Evolutionary conservation across 30 jellyfish, hydroid and myxozoan genomes (phyloP), one percentile per base, ranked within the genome.

Genomic region (Calvadosia cruxmelitensis): DNA sequence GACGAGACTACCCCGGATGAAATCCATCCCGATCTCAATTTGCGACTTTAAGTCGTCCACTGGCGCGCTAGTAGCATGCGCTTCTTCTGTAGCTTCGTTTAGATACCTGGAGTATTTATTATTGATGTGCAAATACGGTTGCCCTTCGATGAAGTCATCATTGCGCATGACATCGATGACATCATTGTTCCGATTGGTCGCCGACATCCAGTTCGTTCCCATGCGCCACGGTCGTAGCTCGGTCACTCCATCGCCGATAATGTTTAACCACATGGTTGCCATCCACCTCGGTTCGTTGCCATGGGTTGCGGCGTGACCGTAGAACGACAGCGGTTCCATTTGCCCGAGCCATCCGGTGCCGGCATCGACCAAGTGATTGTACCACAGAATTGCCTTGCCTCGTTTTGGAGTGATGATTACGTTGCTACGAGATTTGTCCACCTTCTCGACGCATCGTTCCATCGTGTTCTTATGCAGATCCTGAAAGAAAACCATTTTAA

Each of bases 381-480:
- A 90, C 93, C 94, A 90, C 79, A 90, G 30, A 5, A 90, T 62
- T 7, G 98, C 98, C 49, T 78, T 82, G n/a, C 98, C 98, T 73
- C 62, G 80, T 50, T 90, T 80, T 12, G 98, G 98, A 52, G 77
- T 77, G 26, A 90, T 78, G 13, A 63, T 78, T 63, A 88, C 63
- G 64, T 81, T 88, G 3, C 84, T 52, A 25, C 27, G 2, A 2
- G 82, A n/a, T 3, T 48, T 28, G 62, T 76, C 69, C n/a, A 91
- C 93, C 3, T 70, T 35, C 67, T 69, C 67, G 30, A 84, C 88
- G 68, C 97, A 88, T 0, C 69, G 76, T 36, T 68, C 62, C 1
- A 78, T 24, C 29, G 94, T 79, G 51, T 86, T 93, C 30, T 74
- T 64, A 34, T 80, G 85, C 1, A 86, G 79, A 66, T 80, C 68